Evolutionary conservation across 2,113 vertebrate genomes (phyloP).

Genomic region (Loxodonta africana): DNA sequence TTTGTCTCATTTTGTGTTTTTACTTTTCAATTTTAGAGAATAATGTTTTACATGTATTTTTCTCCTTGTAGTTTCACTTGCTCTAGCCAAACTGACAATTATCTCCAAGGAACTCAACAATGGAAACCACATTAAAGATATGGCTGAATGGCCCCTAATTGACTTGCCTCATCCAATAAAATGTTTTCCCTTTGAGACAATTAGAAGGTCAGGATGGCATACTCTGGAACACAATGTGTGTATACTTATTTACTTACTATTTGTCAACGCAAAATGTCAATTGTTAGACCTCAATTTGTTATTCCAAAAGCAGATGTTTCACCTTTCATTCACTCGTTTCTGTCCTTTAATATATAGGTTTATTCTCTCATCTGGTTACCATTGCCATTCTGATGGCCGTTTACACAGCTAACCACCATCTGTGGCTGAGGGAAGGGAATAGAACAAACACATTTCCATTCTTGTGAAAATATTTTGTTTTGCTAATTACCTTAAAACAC

Average conservation of each 20-base stretch:
- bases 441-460: neutral
- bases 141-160: neutral
- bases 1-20: neutral
- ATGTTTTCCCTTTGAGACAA: neutral
- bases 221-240: neutral
- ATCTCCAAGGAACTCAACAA: neutral
- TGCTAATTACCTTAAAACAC: neutral
- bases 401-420: neutral
- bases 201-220: conserved; percentile 38
- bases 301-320: neutral
- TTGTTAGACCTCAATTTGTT: neutral
- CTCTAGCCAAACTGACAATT: neutral
- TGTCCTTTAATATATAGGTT: conserved; percentile 11
- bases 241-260: neutral
- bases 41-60: neutral
- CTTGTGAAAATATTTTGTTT: conserved; percentile 28
- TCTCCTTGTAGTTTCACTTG: neutral
- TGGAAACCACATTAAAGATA: neutral
- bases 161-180: neutral
- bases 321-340: conserved; percentile 48
- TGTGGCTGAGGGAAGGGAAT: neutral
- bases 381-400: conserved; percentile 24
- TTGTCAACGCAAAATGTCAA: conserved; percentile 2
- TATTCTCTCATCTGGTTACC: conserved; percentile 10
- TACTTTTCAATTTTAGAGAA: neutral